phyloP scores from a whole-genome alignment of 2,888 invertebrate genomes.

The Caenorhabditis sulstoni region DNA sequence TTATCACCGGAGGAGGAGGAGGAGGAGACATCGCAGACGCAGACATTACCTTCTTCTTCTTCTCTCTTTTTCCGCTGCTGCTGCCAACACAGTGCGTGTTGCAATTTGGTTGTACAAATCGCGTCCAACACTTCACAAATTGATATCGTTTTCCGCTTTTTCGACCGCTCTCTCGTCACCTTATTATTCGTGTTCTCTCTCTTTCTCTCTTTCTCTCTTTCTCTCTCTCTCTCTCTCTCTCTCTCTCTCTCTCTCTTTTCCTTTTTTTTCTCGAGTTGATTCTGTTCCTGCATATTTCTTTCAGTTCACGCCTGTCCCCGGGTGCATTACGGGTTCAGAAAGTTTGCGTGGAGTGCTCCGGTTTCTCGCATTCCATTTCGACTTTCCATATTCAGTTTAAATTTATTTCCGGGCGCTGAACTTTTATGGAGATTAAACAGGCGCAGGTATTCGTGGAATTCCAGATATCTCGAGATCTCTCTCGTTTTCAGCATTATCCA shows the following conservation, averaged over 20 bases:
- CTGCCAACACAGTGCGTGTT: constrained; percentile 44
- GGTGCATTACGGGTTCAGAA: constrained; percentile 21
- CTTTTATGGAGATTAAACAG: constrained; percentile 17
- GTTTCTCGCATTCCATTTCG: background rate
- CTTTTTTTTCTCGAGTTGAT: constrained; percentile 14
- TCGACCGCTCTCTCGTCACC: constrained; percentile 2
- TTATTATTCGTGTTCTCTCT: constrained; percentile 38
- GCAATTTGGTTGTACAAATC: constrained; percentile 55
- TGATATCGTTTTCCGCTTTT: constrained; percentile 38
- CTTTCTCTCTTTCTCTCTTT: no score
- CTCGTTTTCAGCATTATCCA: constrained; percentile 10
- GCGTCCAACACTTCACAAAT: constrained; percentile 30
- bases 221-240: constrained; percentile 4
- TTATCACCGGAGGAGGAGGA: no score
- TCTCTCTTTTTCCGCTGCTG: no score
- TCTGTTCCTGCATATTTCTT: constrained; percentile 20
- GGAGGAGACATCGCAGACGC: constrained; percentile 48
- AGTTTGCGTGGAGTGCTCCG: background rate
- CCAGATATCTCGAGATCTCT: background rate
- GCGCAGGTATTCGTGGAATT: background rate
- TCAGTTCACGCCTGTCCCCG: constrained; percentile 21
- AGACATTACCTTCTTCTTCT: constrained; percentile 26
- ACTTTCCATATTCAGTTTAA: background rate
- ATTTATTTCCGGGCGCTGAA: background rate
- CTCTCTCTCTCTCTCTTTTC: constrained; percentile 1